A percentile compares a stretch with the other conserved stretches of the same genome.
These are phyloP conservation scores for Lottia gigantea DNA, from an alignment of 2,888 invertebrate species.

Conservation along the genomic window DNA sequence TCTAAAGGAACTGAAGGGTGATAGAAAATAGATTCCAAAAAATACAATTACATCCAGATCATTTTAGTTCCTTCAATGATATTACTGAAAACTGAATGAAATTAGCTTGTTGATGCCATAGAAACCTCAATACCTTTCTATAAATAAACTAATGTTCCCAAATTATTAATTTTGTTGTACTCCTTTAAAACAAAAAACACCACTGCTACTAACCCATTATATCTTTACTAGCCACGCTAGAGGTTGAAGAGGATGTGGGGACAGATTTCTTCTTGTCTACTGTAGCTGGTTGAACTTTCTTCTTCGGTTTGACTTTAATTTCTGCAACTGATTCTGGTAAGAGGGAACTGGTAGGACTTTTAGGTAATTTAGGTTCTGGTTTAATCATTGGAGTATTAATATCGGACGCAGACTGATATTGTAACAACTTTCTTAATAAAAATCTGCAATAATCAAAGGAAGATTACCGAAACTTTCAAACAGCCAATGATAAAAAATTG, in stretches of 20 bases:
- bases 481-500: too few species aligned
- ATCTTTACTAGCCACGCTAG: constrained; percentile 29
- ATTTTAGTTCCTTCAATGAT: too few species aligned
- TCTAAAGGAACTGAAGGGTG: too few species aligned
- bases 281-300: constrained; percentile 30
- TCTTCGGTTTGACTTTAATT: constrained; percentile 41
- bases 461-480: too few species aligned
- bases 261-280: constrained; percentile 26
- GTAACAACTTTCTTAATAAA: constrained; percentile 78
- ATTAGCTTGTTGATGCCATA: too few species aligned
- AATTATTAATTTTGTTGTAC: too few species aligned
- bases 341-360: constrained; percentile 16
- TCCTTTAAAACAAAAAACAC: neutral
- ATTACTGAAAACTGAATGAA: too few species aligned
- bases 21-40: too few species aligned
- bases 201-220: constrained; percentile 32
- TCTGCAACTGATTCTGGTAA: constrained; percentile 15
- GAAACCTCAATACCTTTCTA: too few species aligned
- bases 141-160: too few species aligned
- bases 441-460: constrained; percentile 70
- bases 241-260: neutral
- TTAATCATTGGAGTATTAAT: constrained; percentile 26
- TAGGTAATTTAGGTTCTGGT: constrained; percentile 20
- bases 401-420: constrained; percentile 63
- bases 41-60: too few species aligned